A percentile compares a stretch with the other conserved stretches of the same genome.
Conservation (phyloP, 2,888 invertebrate genomes). For the Microctonus brassicae region DNA sequence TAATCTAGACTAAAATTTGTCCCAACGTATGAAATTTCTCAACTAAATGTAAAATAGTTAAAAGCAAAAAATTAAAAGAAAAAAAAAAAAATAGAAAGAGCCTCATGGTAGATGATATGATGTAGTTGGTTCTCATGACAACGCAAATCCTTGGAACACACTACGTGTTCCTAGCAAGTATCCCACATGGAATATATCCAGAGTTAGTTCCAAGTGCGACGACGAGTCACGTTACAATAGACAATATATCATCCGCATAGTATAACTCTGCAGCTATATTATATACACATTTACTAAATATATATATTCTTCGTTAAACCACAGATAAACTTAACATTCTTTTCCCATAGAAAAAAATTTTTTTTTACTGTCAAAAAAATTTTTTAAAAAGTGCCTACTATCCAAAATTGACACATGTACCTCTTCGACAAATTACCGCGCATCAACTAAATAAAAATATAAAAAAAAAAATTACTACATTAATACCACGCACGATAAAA, state of each 20-base stretch:
- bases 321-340: too few relatives aligned
- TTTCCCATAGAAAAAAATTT: too few relatives aligned
- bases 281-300: not conserved
- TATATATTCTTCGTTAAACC: not conserved
- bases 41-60: not conserved
- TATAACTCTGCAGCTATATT: not conserved
- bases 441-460: not conserved
- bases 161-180: not conserved
- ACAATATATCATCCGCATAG: not conserved
- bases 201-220: not conserved
- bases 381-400: too few relatives aligned
- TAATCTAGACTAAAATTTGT: too few relatives aligned
- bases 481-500: not conserved
- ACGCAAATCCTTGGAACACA: constrained; percentile 54
- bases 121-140: constrained; percentile 67
- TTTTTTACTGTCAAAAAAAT: too few relatives aligned
- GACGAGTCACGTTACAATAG: constrained; percentile 3
- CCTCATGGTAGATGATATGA: constrained; percentile 52
- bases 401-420: too few relatives aligned
- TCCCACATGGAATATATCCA: not conserved
- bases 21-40: not conserved
- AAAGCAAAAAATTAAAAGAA: constrained; percentile 16
- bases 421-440: too few relatives aligned
- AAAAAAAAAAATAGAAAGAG: constrained; percentile 19
- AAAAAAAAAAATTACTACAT: too few relatives aligned